Evolutionary conservation across 2,797 vertebrate genomes (phyloP).

Genomic region (Poeciliopsis turneri): DNA sequence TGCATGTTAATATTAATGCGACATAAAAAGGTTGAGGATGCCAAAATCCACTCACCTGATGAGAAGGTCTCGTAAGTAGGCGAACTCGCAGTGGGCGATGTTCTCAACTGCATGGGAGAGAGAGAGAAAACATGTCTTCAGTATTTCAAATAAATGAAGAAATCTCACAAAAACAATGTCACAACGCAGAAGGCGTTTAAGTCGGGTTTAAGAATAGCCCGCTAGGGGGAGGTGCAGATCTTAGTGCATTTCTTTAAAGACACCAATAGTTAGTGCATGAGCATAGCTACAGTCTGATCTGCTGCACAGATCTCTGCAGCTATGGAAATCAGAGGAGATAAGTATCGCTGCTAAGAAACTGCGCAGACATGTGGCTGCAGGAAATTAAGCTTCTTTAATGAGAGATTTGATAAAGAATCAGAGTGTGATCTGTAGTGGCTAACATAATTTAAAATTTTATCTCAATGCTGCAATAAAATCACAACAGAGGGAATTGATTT

Average conservation of each 20-base stretch:
- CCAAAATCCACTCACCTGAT: constrained; percentile 86
- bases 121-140: constrained; percentile 14
- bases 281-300: not conserved
- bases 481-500: not conserved
- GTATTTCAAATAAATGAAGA: constrained; percentile 8
- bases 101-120: constrained; percentile 88
- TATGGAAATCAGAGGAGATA: constrained; percentile 44
- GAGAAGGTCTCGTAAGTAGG: constrained; percentile 95
- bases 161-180: not conserved
- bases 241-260: not conserved
- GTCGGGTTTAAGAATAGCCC: constrained; percentile 27
- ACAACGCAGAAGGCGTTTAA: not conserved
- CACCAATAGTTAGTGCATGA: not conserved
- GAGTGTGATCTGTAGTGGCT: constrained; percentile 47
- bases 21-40: not conserved
- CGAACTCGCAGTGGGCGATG: constrained; percentile 97
- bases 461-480: not conserved
- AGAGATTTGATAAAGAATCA: constrained; percentile 42
- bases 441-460: constrained; percentile 49
- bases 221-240: constrained; percentile 55
- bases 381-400: constrained; percentile 63
- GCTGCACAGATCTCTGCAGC: constrained; percentile 15
- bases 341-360: constrained; percentile 35
- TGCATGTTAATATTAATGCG: not conserved
- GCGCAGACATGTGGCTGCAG: constrained; percentile 29